Percentiles rank a stretch among this genome's conserved stretches.
Evolutionary conservation across 2,888 invertebrate species (phyloP).

Genomic region (Drosophila cyrtoloma): DNA sequence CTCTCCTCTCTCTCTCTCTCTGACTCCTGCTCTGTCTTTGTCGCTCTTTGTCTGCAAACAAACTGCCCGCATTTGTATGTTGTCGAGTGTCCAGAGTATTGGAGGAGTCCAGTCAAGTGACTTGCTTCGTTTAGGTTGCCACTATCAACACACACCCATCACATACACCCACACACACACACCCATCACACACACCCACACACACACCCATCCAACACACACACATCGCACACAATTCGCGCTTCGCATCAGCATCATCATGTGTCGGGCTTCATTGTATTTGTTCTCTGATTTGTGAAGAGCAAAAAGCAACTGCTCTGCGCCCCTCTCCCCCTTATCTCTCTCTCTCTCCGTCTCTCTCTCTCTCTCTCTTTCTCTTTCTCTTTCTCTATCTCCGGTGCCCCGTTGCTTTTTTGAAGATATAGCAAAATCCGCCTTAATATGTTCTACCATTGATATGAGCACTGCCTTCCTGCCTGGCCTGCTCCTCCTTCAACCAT

Average conservation of each 20-base stretch:
- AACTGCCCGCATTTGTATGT: constrained; percentile 54
- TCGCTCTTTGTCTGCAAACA: constrained; percentile 34
- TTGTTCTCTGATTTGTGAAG: constrained; percentile 75
- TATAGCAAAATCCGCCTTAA: constrained; percentile 70
- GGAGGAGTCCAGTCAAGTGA: constrained; percentile 48
- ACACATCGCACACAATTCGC: constrained; percentile 35
- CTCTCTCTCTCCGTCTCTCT: neutral
- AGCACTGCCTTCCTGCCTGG: neutral
- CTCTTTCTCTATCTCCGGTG: neutral
- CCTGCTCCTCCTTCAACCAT: constrained; percentile 25
- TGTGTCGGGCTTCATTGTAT: constrained; percentile 74
- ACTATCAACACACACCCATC: constrained; percentile 48
- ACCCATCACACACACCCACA: neutral
- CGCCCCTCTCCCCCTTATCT: neutral
- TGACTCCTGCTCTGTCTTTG: constrained; percentile 2
- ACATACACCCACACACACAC: constrained; percentile 21
- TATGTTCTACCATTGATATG: constrained; percentile 71
- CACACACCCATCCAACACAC: neutral
- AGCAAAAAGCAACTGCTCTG: constrained; percentile 40
- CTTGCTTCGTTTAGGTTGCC: constrained; percentile 39
- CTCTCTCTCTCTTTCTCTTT: no score
- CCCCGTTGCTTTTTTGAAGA: neutral
- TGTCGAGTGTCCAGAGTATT: constrained; percentile 29
- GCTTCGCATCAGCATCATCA: constrained; percentile 37
- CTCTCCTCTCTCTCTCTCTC: constrained; percentile 1